A percentile compares a stretch with the other conserved stretches of the same genome.
These are phyloP conservation scores for Dasyprocta punctata DNA, from an alignment of 2,113 vertebrate species.

Conservation along the genomic window DNA sequence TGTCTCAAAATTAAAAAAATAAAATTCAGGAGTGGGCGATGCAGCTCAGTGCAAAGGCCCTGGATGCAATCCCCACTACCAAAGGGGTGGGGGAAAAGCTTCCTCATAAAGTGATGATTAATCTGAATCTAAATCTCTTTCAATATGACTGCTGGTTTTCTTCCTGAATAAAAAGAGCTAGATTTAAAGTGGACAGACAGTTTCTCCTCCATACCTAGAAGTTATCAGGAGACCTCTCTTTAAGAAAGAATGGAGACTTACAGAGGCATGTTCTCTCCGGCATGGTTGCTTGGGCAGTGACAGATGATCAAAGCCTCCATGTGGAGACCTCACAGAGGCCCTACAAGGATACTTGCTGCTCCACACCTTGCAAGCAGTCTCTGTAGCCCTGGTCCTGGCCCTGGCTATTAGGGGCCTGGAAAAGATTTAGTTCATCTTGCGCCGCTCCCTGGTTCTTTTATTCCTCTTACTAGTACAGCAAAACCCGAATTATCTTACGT, in stretches of 20 bases:
- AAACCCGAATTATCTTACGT: not conserved
- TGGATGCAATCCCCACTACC: not conserved
- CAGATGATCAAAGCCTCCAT: not conserved
- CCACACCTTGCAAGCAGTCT: accelerated
- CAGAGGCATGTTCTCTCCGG: not conserved
- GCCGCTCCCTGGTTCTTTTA: not conserved
- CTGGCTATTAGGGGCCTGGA: not conserved
- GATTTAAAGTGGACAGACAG: not conserved
- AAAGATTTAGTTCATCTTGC: not conserved
- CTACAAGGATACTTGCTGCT: not conserved
- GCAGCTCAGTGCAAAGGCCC: not conserved
- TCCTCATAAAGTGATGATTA: not conserved
- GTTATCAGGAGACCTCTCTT: not conserved
- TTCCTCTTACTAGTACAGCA: not conserved
- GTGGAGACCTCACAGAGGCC: not conserved
- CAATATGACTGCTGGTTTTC: not conserved
- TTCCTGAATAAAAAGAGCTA: not conserved
- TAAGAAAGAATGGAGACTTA: not conserved
- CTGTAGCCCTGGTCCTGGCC: not conserved
- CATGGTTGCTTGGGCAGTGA: not conserved
- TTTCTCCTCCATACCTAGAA: not conserved
- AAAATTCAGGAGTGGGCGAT: not conserved
- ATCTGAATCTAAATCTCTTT: not conserved
- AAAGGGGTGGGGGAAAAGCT: not conserved
- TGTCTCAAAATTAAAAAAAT: not conserved